These are phyloP conservation scores for Onychomys torridus DNA, from an alignment of 2,797 vertebrate genomes.

Conservation along the genomic window DNA sequence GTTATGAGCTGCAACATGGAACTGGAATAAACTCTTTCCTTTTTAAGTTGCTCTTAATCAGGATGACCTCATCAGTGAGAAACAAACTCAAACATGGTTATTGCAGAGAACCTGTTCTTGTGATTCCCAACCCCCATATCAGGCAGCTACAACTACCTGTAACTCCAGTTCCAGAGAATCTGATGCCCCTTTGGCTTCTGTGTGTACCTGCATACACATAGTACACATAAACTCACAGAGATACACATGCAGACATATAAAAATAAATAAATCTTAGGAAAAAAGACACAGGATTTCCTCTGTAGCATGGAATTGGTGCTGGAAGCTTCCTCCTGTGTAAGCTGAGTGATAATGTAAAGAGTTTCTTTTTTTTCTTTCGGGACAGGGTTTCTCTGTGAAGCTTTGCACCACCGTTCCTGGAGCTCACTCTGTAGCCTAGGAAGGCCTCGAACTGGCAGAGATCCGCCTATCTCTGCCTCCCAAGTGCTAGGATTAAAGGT, in stretches of 20 bases:
- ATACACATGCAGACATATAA: not conserved
- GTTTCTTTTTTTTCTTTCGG: too few relatives aligned
- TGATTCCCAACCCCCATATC: not conserved
- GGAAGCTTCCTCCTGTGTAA: not conserved
- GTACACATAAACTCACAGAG: not conserved
- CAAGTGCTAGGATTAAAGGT: too few relatives aligned
- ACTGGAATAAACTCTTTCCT: not conserved
- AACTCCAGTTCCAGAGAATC: not conserved
- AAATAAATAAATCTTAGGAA: not conserved
- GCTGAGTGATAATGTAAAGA: not conserved
- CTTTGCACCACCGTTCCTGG: too few relatives aligned
- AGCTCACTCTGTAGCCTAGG: too few relatives aligned
- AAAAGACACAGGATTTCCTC: not conserved
- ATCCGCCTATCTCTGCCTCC: too few relatives aligned
- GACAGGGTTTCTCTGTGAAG: too few relatives aligned
- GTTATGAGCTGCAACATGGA: not conserved
- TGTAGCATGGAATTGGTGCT: not conserved
- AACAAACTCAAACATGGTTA: not conserved
- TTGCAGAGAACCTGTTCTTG: not conserved
- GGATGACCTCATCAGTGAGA: not conserved
- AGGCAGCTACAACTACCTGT: not conserved
- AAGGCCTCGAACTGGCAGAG: too few relatives aligned
- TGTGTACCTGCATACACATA: not conserved
- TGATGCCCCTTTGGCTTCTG: not conserved
- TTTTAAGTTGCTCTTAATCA: not conserved